phyloP scores from a whole-genome alignment of 1,140 invertebrate genomes.

The Pollicipes pollicipes region DNA sequence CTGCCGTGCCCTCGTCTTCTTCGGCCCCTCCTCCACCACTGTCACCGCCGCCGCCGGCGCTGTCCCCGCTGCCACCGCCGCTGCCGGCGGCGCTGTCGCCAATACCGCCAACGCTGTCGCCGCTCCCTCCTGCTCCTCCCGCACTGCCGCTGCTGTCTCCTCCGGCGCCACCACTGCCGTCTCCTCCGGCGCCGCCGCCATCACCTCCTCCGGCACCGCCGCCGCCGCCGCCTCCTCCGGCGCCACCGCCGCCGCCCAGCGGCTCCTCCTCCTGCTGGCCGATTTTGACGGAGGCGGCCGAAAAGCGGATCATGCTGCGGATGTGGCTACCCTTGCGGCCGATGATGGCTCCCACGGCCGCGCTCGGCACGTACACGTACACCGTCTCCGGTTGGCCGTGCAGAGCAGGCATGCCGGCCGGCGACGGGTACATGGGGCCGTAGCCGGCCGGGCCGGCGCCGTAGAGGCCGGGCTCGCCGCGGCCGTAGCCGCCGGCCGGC shows the following conservation, averaged over 20 bases:
- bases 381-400: background rate
- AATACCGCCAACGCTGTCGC: no score
- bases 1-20: background rate
- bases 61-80: background rate
- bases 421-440: background rate
- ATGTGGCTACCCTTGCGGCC: conserved; percentile 93
- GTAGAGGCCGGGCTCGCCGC: background rate
- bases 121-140: background rate
- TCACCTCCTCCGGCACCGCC: background rate
- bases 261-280: conserved; percentile 61
- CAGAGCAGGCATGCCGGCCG: background rate
- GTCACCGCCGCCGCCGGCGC: no score
- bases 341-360: conserved; percentile 90
- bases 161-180: background rate
- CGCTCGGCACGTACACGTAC: conserved; percentile 89
- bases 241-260: conserved; percentile 48
- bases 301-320: conserved; percentile 88
- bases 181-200: background rate
- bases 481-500: background rate
- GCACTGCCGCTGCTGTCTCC: no score
- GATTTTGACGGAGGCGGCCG: conserved; percentile 84
- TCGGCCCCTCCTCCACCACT: background rate
- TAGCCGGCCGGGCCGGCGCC: background rate
- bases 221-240: conserved; percentile 44
- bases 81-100: no score